phyloP scores from a whole-genome alignment of 2,797 vertebrate species.

The Phalloptychus januarius region DNA sequence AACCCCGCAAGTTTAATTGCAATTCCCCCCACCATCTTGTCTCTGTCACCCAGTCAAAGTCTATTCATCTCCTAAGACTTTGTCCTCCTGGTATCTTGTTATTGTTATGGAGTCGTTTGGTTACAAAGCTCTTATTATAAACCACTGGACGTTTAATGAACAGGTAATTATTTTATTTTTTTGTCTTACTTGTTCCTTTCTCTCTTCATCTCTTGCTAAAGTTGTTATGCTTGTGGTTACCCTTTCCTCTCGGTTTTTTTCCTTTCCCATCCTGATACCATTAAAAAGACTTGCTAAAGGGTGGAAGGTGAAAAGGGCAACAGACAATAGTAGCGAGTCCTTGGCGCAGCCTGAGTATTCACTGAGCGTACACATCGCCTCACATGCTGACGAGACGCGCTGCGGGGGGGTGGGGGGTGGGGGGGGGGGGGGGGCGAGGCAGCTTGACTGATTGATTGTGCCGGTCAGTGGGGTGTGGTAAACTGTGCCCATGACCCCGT shows the following conservation, averaged over 20 bases:
- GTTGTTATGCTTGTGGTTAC: neutral
- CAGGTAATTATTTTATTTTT: neutral
- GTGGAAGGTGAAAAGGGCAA: slow-evolving; percentile 43
- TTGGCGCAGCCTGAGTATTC: slow-evolving; percentile 21
- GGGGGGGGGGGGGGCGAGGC: slow-evolving; percentile 34
- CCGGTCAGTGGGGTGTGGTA: slow-evolving; percentile 35
- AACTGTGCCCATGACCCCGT: slow-evolving; percentile 40
- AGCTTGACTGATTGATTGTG: slow-evolving; percentile 46
- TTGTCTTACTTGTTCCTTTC: too few relatives aligned
- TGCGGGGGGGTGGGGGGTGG: slow-evolving; percentile 31
- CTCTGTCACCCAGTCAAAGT: neutral
- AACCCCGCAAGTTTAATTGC: slow-evolving; percentile 25
- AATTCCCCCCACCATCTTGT: neutral
- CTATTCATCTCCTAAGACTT: neutral
- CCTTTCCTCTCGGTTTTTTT: neutral
- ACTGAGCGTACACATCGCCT: slow-evolving; percentile 10
- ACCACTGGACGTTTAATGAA: neutral
- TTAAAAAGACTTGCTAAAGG: slow-evolving; percentile 13
- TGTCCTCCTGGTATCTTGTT: neutral
- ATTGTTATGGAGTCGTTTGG: neutral
- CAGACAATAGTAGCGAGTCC: slow-evolving; percentile 41
- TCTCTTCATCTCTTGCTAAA: neutral
- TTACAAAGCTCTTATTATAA: neutral
- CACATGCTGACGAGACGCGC: slow-evolving; percentile 21
- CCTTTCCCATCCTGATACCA: neutral